Percentiles rank a stretch among this genome's conserved stretches.
phyloP scores from a whole-genome alignment of 2,113 vertebrate species.

The Caracal caracal region DNA sequence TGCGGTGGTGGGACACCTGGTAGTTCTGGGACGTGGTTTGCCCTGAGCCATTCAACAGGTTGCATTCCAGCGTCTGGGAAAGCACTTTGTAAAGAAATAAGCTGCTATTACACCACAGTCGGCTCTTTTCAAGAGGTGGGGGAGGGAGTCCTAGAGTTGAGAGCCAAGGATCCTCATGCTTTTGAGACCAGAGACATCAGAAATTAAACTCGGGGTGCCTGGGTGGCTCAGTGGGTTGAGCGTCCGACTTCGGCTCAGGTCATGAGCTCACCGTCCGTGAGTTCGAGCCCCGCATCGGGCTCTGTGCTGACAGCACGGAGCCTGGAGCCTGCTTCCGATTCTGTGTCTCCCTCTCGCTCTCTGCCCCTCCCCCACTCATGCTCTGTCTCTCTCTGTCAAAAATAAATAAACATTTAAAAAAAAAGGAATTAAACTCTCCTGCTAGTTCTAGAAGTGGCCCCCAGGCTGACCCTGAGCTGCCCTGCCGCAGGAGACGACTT shows the following conservation, averaged over 20 bases:
- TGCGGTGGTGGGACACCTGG: background rate
- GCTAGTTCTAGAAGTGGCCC: background rate
- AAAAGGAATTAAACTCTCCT: background rate
- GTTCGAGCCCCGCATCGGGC: too few relatives aligned
- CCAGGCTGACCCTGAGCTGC: background rate
- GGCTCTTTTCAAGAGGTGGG: background rate
- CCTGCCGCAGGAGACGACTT: background rate
- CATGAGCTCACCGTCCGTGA: too few relatives aligned
- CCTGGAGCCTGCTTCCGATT: too few relatives aligned
- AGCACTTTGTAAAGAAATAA: constrained; percentile 8
- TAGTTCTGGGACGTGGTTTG: background rate
- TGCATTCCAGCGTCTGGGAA: background rate
- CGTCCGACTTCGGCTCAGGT: too few relatives aligned
- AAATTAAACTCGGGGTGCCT: too few relatives aligned
- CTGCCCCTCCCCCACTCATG: too few relatives aligned
- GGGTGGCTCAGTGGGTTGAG: too few relatives aligned
- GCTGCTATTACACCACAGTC: background rate
- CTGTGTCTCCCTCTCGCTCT: too few relatives aligned
- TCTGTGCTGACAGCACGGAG: too few relatives aligned
- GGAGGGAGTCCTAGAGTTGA: background rate
- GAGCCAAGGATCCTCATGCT: background rate
- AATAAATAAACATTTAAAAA: too few relatives aligned
- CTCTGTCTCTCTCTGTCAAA: too few relatives aligned
- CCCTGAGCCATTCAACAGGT: background rate
- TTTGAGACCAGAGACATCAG: background rate